Percentiles rank a stretch among this genome's conserved stretches.
Conservation (phyloP, 2,797 vertebrate genomes). For the Hypotaenidia philippensis region DNA sequence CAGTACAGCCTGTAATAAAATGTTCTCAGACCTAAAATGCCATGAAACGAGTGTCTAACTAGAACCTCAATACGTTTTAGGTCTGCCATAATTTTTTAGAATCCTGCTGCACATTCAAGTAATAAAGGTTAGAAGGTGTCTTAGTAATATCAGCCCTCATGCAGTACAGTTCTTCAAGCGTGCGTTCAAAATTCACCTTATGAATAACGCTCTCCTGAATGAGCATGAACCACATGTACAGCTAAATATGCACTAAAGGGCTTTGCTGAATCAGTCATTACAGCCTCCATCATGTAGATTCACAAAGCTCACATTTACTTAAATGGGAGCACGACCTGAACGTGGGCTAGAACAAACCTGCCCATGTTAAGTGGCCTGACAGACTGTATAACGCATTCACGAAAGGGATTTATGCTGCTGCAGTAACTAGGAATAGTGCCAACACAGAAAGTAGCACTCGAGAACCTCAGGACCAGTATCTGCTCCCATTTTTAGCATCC, state of each 20-base stretch:
- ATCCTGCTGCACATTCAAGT: background rate
- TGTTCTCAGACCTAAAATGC: constrained; percentile 12
- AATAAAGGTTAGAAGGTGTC: background rate
- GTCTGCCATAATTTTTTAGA: background rate
- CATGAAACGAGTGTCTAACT: background rate
- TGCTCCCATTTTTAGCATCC: background rate
- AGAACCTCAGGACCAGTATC: background rate
- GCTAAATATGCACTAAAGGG: background rate
- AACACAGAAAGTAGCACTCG: background rate
- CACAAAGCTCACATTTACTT: background rate
- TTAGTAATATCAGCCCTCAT: background rate
- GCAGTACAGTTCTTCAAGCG: background rate
- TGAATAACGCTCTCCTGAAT: background rate
- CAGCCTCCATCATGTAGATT: background rate
- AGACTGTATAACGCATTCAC: background rate
- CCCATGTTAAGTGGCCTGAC: background rate
- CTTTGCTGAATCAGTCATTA: background rate
- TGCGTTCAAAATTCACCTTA: background rate
- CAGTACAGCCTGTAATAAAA: background rate
- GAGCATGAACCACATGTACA: background rate
- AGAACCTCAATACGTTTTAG: background rate
- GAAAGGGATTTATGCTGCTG: background rate
- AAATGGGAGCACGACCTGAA: background rate
- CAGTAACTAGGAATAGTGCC: background rate
- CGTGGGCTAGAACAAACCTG: background rate